Conservation (phyloP, 1,140 invertebrate genomes). For the Drosophila seguyi region DNA sequence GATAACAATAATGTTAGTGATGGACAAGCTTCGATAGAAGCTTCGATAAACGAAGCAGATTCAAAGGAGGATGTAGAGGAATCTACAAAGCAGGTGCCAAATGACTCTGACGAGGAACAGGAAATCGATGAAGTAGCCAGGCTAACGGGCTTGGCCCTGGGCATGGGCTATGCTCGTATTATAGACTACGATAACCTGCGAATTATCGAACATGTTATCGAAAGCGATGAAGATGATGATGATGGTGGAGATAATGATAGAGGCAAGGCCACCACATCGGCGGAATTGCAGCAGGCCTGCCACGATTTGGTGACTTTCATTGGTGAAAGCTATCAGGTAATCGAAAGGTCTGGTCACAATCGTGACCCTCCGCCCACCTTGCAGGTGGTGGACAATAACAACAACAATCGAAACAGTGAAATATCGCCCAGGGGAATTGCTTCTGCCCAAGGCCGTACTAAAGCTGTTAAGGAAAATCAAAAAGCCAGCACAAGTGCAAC, state of each 20-base stretch:
- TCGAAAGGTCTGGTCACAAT: constrained; percentile 49
- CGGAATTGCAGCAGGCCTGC: constrained; percentile 49
- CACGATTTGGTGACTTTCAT: constrained; percentile 75
- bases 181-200: constrained; percentile 80
- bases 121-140: constrained; percentile 54
- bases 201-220: constrained; percentile 82
- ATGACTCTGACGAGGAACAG: constrained; percentile 17
- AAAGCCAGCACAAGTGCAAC: constrained; percentile 29
- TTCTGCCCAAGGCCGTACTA: background rate
- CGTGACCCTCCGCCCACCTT: constrained; percentile 10
- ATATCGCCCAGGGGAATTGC: background rate
- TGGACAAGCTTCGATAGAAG: background rate
- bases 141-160: constrained; percentile 46
- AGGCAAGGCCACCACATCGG: constrained; percentile 1
- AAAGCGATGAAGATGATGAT: constrained; percentile 61
- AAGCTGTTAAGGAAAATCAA: constrained; percentile 42
- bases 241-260: background rate
- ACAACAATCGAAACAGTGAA: constrained; percentile 56
- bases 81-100: background rate
- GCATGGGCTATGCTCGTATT: constrained; percentile 74
- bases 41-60: background rate
- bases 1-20: constrained; percentile 30
- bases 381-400: constrained; percentile 63
- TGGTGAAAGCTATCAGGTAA: constrained; percentile 75
- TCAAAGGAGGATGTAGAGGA: constrained; percentile 1